These are phyloP conservation scores for Polymixis lichenea DNA, from an alignment of 2,888 invertebrate species.

Conservation along the genomic window DNA sequence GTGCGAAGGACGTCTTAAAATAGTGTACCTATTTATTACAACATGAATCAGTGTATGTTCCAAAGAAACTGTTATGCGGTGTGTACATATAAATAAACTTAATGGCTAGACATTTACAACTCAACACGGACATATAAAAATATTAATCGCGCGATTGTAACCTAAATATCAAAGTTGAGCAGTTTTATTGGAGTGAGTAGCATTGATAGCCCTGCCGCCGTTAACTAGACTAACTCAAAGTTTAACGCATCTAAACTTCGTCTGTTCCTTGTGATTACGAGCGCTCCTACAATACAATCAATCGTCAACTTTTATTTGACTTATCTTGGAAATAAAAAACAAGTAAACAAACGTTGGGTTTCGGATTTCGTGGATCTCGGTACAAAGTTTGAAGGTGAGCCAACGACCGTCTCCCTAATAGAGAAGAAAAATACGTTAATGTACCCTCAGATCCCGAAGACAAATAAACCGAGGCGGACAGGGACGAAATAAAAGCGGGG, in stretches of 20 bases:
- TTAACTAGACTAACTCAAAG: slow-evolving; percentile 77
- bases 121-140: slow-evolving; percentile 71
- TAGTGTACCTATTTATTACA: slow-evolving; percentile 84
- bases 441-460: slow-evolving; percentile 89
- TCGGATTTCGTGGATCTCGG: slow-evolving; percentile 82
- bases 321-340: slow-evolving; percentile 87
- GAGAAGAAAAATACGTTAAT: slow-evolving; percentile 91
- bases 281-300: slow-evolving; percentile 86
- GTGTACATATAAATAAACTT: slow-evolving; percentile 71
- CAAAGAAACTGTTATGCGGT: slow-evolving; percentile 73
- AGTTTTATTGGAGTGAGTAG: slow-evolving; percentile 71
- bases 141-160: slow-evolving; percentile 70
- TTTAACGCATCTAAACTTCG: slow-evolving; percentile 79
- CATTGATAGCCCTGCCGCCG: slow-evolving; percentile 71
- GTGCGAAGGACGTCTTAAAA: slow-evolving; percentile 88
- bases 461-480: slow-evolving; percentile 89
- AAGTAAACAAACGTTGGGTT: slow-evolving; percentile 82
- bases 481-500: slow-evolving; percentile 88
- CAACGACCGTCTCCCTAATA: slow-evolving; percentile 88
- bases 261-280: slow-evolving; percentile 81
- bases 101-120: slow-evolving; percentile 68
- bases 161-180: slow-evolving; percentile 76
- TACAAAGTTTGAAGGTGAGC: slow-evolving; percentile 88
- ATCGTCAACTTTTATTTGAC: slow-evolving; percentile 90
- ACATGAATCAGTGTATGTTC: slow-evolving; percentile 81